Base-by-base conservation (phyloP, 2,113 vertebrate genomes). In the Marmota monax region DNA sequence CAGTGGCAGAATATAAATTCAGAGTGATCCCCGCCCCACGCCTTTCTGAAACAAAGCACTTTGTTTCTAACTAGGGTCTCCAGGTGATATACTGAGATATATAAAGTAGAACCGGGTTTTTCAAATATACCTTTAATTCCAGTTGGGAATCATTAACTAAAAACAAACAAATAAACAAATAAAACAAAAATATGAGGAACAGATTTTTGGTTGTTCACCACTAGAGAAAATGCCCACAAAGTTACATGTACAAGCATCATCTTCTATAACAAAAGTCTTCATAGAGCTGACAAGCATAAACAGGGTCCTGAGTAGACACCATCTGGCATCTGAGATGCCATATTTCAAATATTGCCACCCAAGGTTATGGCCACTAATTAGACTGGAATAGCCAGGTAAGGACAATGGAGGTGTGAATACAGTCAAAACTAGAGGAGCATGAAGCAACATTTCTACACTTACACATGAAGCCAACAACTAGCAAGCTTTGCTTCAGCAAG, bases 71-170 rank as follows among this genome's bases (percentile, higher is more conserved):
- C 48, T 29, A 53, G 32, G 18, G 25, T 1, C 27, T 94, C 77
- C 67, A 84, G 7, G 76, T 89, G 63, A 91, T 42, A 29, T 11
- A 70, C 8, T 51, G 34, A 94, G 65, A 74, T 94, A 63, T 34
- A 63, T 51, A 16, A 90, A 87, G 51, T 39, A 87, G 42, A 95
- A 90, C 4, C 34, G 4, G 23, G 20, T 25, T 87, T 72, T 90
- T 84, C 23, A 91, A 69, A 96, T 45, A 77, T 3, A 94, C 12
- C 11, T 39, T n/a, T 95, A 95, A 92, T 90, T 95, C 10, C 9
- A 96, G 34, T 69, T 83, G 39, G 53, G n/a, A 94, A 22, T 77
- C 18, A 14, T 63, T 85, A 82, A 77, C 29, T 61, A 9, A 93
- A 70, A 89, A 61, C 14, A 79, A 95, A 53, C 7, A 74, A 12